These are phyloP conservation scores for Centropus unirufus DNA, from an alignment of 2,113 vertebrate genomes.

Conservation along the genomic window DNA sequence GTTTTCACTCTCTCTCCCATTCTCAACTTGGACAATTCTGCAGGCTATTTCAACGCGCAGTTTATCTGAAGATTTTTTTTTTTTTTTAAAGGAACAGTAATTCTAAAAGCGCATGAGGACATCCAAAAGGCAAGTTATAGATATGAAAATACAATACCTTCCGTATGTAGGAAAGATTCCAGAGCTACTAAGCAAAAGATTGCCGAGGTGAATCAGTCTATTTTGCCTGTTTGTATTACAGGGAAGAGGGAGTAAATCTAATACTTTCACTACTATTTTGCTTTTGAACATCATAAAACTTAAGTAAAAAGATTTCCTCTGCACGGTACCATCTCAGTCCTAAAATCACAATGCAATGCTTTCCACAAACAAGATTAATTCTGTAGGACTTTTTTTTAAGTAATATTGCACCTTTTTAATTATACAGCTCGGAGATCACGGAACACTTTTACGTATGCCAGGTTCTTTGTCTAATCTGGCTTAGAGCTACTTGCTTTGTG, in stretches of 20 bases:
- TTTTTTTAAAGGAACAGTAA: background rate
- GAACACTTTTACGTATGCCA: background rate
- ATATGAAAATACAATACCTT: background rate
- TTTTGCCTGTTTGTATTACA: background rate
- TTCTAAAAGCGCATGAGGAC: background rate
- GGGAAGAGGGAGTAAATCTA: background rate
- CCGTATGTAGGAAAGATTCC: background rate
- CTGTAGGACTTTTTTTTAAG: background rate
- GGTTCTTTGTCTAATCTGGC: slow-evolving; percentile 22
- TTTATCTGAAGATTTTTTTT: background rate
- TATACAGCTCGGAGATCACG: background rate
- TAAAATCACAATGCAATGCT: background rate
- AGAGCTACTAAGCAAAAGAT: background rate
- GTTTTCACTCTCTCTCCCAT: accelerated
- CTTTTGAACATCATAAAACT: background rate
- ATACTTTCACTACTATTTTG: background rate
- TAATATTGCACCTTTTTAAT: background rate
- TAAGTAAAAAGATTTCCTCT: background rate
- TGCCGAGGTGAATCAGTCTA: background rate
- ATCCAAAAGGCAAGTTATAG: background rate
- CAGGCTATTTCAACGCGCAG: background rate
- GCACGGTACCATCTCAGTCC: accelerated
- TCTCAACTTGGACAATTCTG: background rate
- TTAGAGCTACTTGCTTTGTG: slow-evolving; percentile 74
- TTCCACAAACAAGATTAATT: background rate